These are phyloP conservation scores for Turritopsis dohrnii DNA, from an alignment of 30 jellyfish, hydroid and myxozoan species.

Conservation along the genomic window DNA sequence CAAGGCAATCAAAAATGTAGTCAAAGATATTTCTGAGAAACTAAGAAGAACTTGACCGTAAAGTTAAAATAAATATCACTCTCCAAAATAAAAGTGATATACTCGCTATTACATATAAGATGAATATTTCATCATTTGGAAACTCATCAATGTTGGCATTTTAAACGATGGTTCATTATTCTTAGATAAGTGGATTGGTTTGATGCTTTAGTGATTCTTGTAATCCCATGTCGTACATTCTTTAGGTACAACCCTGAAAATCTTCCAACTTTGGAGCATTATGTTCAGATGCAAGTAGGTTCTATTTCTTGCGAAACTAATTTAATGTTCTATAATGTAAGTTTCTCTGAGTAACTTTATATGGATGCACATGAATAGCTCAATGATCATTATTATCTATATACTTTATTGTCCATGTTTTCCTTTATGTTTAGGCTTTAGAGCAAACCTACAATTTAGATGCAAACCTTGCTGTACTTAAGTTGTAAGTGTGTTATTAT, in stretches of 20 bases:
- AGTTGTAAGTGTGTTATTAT: conserved; percentile 58
- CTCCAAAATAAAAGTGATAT: too few species aligned
- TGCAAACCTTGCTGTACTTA: conserved; percentile 90
- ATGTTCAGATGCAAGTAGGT: conserved; percentile 93
- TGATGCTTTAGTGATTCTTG: neutral
- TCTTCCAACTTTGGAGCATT: conserved; percentile 72
- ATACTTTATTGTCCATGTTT: neutral
- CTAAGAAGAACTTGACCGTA: too few species aligned
- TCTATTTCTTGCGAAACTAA: neutral
- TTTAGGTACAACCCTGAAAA: conserved; percentile 88
- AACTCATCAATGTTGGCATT: too few species aligned
- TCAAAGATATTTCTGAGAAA: too few species aligned
- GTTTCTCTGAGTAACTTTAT: too few species aligned
- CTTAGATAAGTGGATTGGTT: neutral
- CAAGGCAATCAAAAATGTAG: too few species aligned
- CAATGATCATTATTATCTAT: neutral
- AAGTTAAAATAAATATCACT: too few species aligned
- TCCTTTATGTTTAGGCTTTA: conserved; percentile 51
- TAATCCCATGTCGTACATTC: neutral
- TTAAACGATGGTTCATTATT: too few species aligned
- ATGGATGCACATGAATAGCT: neutral
- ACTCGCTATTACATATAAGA: too few species aligned
- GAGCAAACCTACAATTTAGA: conserved; percentile 91
- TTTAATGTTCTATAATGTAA: too few species aligned
- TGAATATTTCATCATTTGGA: too few species aligned